Evolutionary conservation across 2,113 vertebrate species (phyloP).

Genomic region (Tretioscincus oriximinensis): DNA sequence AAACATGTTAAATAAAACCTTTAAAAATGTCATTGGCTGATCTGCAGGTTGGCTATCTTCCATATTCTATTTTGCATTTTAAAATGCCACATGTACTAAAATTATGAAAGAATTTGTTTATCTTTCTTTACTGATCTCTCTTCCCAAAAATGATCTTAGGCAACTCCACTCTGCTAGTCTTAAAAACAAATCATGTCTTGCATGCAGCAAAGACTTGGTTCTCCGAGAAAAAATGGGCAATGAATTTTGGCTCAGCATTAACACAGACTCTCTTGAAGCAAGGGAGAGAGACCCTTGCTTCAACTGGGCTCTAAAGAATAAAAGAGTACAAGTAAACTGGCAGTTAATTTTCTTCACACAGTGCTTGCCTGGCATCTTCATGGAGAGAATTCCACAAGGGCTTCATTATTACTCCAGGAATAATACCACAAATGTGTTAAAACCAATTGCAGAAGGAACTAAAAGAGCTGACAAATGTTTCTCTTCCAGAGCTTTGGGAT

Average conservation of each 20-base stretch:
- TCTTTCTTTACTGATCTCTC: not conserved
- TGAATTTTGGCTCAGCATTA: not conserved
- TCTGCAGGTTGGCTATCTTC: not conserved
- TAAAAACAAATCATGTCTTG: not conserved
- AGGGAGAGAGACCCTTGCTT: constrained; percentile 23
- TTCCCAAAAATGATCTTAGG: not conserved
- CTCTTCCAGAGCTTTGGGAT: constrained; percentile 5
- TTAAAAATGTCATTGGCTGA: too few relatives aligned
- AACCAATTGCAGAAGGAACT: constrained; percentile 31
- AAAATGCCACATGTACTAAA: too few relatives aligned
- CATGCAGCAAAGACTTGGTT: not conserved
- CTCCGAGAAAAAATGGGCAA: not conserved
- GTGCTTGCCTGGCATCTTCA: constrained; percentile 23
- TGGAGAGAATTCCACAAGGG: constrained; percentile 22
- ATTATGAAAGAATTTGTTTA: too few relatives aligned
- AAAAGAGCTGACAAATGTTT: not conserved
- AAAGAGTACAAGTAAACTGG: not conserved
- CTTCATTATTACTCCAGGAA: constrained; percentile 13
- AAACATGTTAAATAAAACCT: too few relatives aligned
- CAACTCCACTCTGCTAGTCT: too few relatives aligned
- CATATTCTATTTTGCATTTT: not conserved
- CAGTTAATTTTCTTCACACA: not conserved
- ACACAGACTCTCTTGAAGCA: not conserved
- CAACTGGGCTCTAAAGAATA: not conserved
- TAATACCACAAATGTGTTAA: constrained; percentile 15